Conservation (phyloP, 2,113 vertebrate genomes). For the Amblyornis subalaris region DNA sequence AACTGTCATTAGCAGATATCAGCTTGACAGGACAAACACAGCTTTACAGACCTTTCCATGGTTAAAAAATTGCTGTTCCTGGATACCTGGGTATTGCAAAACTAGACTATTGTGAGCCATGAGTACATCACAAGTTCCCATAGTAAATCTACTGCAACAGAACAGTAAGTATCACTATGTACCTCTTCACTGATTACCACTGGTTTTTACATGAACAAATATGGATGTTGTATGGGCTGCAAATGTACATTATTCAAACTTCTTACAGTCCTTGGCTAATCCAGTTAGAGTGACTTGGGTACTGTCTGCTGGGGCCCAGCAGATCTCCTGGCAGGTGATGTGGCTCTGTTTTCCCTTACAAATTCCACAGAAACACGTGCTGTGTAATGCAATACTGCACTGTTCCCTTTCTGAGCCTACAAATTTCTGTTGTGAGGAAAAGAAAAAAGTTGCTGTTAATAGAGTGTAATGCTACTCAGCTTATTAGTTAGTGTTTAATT, state of each 20-base stretch:
- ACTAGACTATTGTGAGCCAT: background rate
- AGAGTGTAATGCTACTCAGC: background rate
- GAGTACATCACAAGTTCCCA: background rate
- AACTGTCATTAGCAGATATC: background rate
- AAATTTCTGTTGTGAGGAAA: background rate
- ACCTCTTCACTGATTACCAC: background rate
- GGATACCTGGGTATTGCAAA: background rate
- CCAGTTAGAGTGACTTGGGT: background rate
- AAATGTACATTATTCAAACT: background rate
- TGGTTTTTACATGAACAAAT: background rate
- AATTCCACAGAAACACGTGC: conserved; percentile 9
- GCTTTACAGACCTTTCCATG: background rate
- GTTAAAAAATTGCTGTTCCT: background rate
- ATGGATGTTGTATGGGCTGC: background rate
- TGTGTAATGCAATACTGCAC: conserved; percentile 16
- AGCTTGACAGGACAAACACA: background rate
- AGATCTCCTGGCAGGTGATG: conserved; percentile 16
- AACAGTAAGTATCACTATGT: background rate
- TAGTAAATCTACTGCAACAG: background rate
- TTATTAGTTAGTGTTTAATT: background rate
- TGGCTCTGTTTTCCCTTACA: background rate
- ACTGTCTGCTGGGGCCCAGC: background rate
- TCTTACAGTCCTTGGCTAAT: background rate
- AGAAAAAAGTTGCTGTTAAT: background rate
- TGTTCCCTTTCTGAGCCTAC: background rate